Percentiles rank a stretch among this genome's conserved stretches.
Conservation (phyloP, 1,140 invertebrate genomes). For the Aphelinus atriplicis region DNA sequence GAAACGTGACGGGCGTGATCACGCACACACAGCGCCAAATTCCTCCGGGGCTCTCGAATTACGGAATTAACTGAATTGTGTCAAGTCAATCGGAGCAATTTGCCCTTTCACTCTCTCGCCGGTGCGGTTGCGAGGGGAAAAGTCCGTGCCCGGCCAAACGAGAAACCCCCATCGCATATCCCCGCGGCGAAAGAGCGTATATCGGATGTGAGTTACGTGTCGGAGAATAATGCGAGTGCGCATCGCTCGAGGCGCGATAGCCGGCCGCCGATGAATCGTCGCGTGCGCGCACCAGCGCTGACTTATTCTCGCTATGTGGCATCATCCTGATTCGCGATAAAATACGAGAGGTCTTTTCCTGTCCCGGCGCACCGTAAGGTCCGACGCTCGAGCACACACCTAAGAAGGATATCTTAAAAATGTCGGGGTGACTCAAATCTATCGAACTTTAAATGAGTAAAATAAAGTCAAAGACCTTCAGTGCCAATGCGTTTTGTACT, state of each 20-base stretch:
- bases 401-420: neutral
- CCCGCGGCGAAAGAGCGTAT: neutral
- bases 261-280: slow-evolving; percentile 49
- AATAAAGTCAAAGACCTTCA: too few species aligned
- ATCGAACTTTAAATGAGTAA: too few species aligned
- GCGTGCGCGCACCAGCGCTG: too few species aligned
- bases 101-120: neutral
- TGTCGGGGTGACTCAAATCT: too few species aligned
- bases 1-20: too few species aligned
- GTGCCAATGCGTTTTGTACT: too few species aligned
- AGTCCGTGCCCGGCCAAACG: too few species aligned
- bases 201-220: slow-evolving; percentile 2
- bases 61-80: neutral
- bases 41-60: too few species aligned
- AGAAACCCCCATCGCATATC: neutral
- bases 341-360: slow-evolving; percentile 51
- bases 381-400: neutral
- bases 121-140: too few species aligned
- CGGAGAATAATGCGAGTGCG: slow-evolving; percentile 16
- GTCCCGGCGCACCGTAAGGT: neutral
- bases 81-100: slow-evolving; percentile 10
- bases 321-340: slow-evolving; percentile 56
- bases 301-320: slow-evolving; percentile 42
- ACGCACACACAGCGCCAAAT: too few species aligned
- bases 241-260: slow-evolving; percentile 40